Percentiles rank a stretch among this genome's conserved stretches.
Conservation (phyloP, 2,888 invertebrate species). For the Hypsopygia costalis region DNA sequence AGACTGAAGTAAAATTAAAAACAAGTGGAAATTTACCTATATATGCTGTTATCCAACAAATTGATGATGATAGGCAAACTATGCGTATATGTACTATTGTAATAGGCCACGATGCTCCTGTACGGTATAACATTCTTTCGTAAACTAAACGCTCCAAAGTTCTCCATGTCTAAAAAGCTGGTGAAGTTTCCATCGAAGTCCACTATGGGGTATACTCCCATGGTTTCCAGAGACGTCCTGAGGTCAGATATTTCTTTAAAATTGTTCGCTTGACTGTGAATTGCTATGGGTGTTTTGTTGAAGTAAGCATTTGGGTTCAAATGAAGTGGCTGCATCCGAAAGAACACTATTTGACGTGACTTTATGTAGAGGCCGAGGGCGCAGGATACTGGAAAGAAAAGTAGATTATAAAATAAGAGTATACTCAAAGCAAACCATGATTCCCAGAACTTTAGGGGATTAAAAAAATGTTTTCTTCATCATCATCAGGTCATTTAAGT, state of each 20-base stretch:
- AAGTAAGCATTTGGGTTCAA: conserved; percentile 83
- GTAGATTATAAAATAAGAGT: too few species aligned
- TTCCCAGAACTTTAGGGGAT: too few species aligned
- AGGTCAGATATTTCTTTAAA: conserved; percentile 54
- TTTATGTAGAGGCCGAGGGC: conserved; percentile 84
- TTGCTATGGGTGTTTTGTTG: conserved; percentile 79
- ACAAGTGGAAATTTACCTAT: conserved; percentile 83
- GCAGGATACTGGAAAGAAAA: conserved; percentile 75
- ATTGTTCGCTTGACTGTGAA: conserved; percentile 79
- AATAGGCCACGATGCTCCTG: conserved; percentile 82
- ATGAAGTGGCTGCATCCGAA: conserved; percentile 82
- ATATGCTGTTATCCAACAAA: conserved; percentile 85
- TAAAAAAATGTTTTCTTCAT: too few species aligned
- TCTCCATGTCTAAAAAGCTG: conserved; percentile 81
- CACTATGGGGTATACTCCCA: conserved; percentile 62
- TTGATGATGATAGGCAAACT: conserved; percentile 88
- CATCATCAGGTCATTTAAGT: too few species aligned
- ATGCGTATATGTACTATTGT: conserved; percentile 90
- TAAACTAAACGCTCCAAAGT: conserved; percentile 84
- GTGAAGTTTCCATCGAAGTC: conserved; percentile 85
- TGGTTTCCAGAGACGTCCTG: conserved; percentile 50
- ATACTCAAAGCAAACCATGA: too few species aligned
- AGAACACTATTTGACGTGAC: conserved; percentile 81
- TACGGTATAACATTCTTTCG: conserved; percentile 74
- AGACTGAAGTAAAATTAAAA: too few species aligned